Conservation (phyloP, 1,140 invertebrate species). For the Coelopa frigida region DNA sequence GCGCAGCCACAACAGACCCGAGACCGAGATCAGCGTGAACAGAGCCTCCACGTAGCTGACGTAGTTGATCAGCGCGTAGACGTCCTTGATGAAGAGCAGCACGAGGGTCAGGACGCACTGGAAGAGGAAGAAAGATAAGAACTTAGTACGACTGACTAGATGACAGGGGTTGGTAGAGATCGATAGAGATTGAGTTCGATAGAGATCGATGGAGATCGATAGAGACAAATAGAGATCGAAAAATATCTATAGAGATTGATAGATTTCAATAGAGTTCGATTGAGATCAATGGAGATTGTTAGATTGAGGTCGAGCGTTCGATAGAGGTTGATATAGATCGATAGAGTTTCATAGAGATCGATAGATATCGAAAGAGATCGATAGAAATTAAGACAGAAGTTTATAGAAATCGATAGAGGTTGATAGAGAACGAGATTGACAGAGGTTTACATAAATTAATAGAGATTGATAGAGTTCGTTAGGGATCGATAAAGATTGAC, state of each 20-base stretch:
- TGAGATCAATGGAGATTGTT: constrained; percentile 1
- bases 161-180: not conserved
- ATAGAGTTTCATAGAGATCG: too few species aligned
- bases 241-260: not conserved
- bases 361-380: not conserved
- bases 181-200: too few species aligned
- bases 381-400: constrained; percentile 14
- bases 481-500: not conserved
- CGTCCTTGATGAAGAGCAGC: constrained; percentile 74
- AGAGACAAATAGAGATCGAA: too few species aligned
- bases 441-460: too few species aligned
- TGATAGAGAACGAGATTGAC: too few species aligned
- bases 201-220: too few species aligned
- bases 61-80: constrained; percentile 90
- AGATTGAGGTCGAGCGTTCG: constrained; percentile 2
- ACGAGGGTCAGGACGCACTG: constrained; percentile 74
- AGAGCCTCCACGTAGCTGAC: constrained; percentile 88
- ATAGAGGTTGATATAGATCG: constrained; percentile 11
- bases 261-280: not conserved
- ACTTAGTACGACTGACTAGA: not conserved
- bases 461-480: too few species aligned
- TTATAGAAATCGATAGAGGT: too few species aligned
- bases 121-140: constrained; percentile 46
- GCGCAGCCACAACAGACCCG: constrained; percentile 79
- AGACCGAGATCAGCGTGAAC: constrained; percentile 85